A percentile compares a stretch with the other conserved stretches of the same genome.
phyloP scores from a whole-genome alignment of 2,113 vertebrate species.

The Vidua macroura region DNA sequence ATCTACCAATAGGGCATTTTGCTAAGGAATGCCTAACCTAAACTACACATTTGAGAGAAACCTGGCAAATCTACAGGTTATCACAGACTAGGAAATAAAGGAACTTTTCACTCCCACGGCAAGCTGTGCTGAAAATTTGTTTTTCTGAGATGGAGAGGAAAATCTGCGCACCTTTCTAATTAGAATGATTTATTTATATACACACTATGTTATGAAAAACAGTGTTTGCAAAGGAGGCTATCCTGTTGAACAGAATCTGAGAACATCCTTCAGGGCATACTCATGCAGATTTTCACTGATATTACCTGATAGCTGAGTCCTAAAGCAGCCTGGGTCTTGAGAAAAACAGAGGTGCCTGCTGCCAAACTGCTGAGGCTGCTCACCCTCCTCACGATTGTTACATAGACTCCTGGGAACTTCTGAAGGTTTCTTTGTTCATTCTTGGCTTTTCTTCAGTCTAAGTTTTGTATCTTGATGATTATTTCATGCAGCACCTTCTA shows the following conservation, averaged over 20 bases:
- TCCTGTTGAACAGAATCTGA: neutral
- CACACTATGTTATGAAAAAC: conserved; percentile 25
- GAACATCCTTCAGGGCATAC: conserved; percentile 42
- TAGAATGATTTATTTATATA: conserved; percentile 19
- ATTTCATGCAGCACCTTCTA: neutral
- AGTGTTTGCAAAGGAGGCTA: conserved; percentile 19
- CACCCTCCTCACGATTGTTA: neutral
- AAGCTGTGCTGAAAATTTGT: neutral
- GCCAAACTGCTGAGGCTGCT: neutral
- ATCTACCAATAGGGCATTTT: neutral
- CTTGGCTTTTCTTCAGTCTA: neutral
- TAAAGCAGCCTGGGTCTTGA: conserved; percentile 6
- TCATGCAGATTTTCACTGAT: conserved; percentile 36
- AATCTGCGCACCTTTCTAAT: neutral
- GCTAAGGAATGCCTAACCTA: neutral
- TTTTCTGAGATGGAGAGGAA: neutral
- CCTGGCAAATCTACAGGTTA: neutral
- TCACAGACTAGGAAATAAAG: neutral
- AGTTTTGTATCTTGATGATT: neutral
- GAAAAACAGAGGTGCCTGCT: conserved; percentile 11
- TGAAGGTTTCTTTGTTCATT: neutral
- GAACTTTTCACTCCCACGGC: neutral
- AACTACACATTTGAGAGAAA: neutral
- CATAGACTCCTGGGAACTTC: neutral
- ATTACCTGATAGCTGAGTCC: conserved; percentile 17